Conservation (phyloP, 2,113 vertebrate species). For the Ellobius talpinus region DNA sequence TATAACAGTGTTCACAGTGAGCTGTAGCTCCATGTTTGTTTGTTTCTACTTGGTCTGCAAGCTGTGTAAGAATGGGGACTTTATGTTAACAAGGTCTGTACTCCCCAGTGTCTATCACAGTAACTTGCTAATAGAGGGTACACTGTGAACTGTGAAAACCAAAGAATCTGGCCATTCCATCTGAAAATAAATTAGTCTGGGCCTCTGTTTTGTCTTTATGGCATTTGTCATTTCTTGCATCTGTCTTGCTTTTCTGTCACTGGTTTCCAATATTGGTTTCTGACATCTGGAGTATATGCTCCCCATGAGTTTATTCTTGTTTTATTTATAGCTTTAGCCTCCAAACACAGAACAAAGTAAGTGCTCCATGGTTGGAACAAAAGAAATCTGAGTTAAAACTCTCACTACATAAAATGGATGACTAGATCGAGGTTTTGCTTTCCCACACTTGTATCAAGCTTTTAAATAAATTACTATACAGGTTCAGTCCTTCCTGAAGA, state of each 20-base stretch:
- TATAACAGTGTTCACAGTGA: background rate
- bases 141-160: background rate
- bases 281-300: background rate
- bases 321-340: background rate
- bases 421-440: background rate
- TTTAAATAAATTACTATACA: conserved; percentile 48
- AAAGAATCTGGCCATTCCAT: background rate
- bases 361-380: background rate
- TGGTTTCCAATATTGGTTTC: conserved; percentile 1
- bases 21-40: background rate
- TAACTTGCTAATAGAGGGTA: background rate
- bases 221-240: conserved; percentile 7
- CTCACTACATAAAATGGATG: background rate
- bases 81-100: background rate
- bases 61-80: background rate
- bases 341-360: background rate
- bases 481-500: background rate
- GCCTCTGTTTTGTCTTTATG: background rate
- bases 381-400: conserved; percentile 33
- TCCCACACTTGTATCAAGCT: background rate
- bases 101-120: background rate
- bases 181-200: background rate
- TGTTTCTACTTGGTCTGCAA: conserved; percentile 13
- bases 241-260: background rate
- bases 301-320: background rate